phyloP scores from a whole-genome alignment of 2,888 invertebrate species.

The Nephrotoma guestfalica region DNA sequence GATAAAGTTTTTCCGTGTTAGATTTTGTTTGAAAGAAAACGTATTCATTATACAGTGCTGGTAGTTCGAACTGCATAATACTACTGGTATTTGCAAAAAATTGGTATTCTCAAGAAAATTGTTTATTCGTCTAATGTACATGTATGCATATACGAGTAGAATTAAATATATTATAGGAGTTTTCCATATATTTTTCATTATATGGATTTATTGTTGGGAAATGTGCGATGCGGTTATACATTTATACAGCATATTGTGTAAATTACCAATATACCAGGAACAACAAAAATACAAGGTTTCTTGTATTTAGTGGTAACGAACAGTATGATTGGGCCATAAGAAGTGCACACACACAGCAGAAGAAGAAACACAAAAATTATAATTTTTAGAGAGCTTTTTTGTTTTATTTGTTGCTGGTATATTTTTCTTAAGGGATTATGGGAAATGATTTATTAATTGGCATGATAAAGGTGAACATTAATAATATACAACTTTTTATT shows the following conservation, averaged over 20 bases:
- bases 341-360: not conserved
- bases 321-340: not conserved
- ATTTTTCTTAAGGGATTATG: not conserved
- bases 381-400: not conserved
- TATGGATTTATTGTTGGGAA: not conserved
- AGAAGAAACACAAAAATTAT: not conserved
- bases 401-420: not conserved
- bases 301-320: not conserved
- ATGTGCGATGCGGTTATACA: not conserved
- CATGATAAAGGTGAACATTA: not conserved
- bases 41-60: not conserved
- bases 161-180: not conserved
- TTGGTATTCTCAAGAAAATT: not conserved
- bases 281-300: not conserved
- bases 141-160: not conserved
- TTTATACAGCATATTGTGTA: not conserved
- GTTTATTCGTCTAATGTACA: not conserved
- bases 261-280: not conserved
- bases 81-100: not conserved
- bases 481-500: not conserved
- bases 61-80: not conserved
- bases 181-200: not conserved
- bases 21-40: not conserved
- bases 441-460: not conserved
- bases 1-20: not conserved